Percentiles rank a stretch among this genome's conserved stretches.
Evolutionary conservation across 2,888 invertebrate species (phyloP).

Genomic region (Latheticus oryzae): DNA sequence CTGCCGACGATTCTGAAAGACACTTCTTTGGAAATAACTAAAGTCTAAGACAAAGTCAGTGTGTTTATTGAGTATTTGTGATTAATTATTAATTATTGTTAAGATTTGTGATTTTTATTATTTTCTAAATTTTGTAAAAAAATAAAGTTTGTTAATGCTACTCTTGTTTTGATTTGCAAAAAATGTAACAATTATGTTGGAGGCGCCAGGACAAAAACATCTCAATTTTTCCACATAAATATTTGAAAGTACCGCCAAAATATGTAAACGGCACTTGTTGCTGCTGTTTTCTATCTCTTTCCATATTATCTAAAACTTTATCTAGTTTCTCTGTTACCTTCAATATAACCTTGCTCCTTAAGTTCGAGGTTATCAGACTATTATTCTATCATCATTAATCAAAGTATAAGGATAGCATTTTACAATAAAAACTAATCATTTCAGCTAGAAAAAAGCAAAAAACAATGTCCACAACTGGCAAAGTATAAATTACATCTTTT

Average conservation of each 20-base stretch:
- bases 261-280: too few relatives aligned
- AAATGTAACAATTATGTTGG: background rate
- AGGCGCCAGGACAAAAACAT: background rate
- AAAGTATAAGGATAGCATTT: background rate
- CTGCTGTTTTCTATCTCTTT: too few relatives aligned
- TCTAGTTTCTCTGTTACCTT: too few relatives aligned
- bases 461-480: conserved; percentile 19
- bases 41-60: background rate
- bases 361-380: too few relatives aligned
- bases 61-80: too few relatives aligned
- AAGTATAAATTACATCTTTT: conserved; percentile 21
- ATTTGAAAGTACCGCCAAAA: too few relatives aligned
- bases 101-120: conserved; percentile 1
- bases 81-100: too few relatives aligned
- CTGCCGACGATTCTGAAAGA: conserved; percentile 22
- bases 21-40: conserved; percentile 14
- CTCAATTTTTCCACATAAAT: too few relatives aligned
- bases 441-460: background rate
- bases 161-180: too few relatives aligned
- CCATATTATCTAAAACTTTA: too few relatives aligned
- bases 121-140: background rate
- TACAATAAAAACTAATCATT: background rate
- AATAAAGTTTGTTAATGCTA: too few relatives aligned
- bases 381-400: background rate
- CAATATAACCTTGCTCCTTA: too few relatives aligned